Base-by-base conservation (phyloP, 2,113 vertebrate genomes). In the Callipepla squamata region DNA sequence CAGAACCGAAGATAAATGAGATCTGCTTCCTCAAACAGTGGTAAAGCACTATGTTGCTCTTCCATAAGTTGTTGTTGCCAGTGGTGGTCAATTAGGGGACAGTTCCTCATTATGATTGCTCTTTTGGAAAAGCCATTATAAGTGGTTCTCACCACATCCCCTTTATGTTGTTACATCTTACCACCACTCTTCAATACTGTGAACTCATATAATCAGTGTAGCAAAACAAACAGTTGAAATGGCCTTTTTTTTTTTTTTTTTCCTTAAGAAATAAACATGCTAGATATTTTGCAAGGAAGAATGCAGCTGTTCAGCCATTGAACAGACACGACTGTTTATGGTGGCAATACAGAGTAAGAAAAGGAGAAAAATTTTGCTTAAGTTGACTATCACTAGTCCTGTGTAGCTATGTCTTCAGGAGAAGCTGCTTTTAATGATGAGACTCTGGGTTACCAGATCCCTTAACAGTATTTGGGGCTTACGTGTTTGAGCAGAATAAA, bases 61-160 rank as follows among this genome's bases (percentile, higher is more conserved):
- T 90, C 69, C 51, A 22, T 66, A 38, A 79, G 74, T 73, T 91
- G 70, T 70, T 90, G 44, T 87, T 95, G 65, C 76, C 69, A 80
- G 92, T 68, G 74, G 4, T 59, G 69, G 19, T 80, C 7, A 13
- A 28, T 70, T 55, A 83, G 65, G 85, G 50, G 80, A 47, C 47
- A 80, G 88, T 87, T 95, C 79, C 68, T 67, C 65, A 2, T 74
- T 50, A 69, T 38, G 73, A 63, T 87, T 85, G 55, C 20, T 89
- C 22, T 23, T 87, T 82, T 85, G 68, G 85, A 53, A 85, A 94
- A 94, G 79, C 72, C 25, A 47, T 20, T 88, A 70, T 77, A 78
- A 92, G 88, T 74, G 51, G 44, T 93, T 96, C 47, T 42, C 65
- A 88, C 92, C 80, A 92, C 92, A 96, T 93, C 76, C 61, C 57